Percentiles rank a stretch among this genome's conserved stretches.
Evolutionary conservation across 2,113 vertebrate genomes (phyloP).

Genomic region (Pyrgilauda ruficollis): DNA sequence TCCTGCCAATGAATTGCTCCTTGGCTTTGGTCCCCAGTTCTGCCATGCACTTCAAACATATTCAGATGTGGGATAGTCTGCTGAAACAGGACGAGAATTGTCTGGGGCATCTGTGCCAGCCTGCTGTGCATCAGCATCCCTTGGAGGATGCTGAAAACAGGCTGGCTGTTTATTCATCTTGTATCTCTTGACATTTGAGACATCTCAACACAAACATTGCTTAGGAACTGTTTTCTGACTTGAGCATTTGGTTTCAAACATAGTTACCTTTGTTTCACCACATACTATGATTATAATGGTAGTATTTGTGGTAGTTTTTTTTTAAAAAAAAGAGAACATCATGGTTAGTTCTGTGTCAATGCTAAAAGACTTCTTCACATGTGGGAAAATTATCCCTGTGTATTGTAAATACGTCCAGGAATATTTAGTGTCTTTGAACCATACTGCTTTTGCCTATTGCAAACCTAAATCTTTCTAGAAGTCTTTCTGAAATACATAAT

Average conservation of each 20-base stretch:
- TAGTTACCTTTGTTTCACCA: neutral
- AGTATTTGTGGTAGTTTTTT: neutral
- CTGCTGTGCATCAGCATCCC: neutral
- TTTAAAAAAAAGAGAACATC: neutral
- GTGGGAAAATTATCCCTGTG: accelerated
- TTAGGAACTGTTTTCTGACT: neutral
- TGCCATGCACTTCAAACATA: neutral
- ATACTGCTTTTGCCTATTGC: neutral
- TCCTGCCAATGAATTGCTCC: neutral
- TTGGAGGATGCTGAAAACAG: neutral
- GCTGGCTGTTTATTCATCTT: neutral
- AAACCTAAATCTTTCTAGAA: neutral
- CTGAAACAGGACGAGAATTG: neutral
- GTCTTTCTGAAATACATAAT: neutral
- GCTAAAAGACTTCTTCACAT: neutral
- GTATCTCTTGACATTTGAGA: neutral
- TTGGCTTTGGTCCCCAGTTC: neutral
- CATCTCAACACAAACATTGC: neutral
- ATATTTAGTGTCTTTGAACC: neutral
- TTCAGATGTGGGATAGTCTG: neutral
- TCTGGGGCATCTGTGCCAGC: slow-evolving; percentile 13
- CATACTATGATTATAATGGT: neutral
- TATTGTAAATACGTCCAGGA: neutral
- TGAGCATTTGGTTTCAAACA: neutral
- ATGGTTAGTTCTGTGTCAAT: neutral